Evolutionary conservation across 2,888 invertebrate genomes (phyloP), one percentile per base, ranked within the genome.

Genomic region (Cistogaster globosa): DNA sequence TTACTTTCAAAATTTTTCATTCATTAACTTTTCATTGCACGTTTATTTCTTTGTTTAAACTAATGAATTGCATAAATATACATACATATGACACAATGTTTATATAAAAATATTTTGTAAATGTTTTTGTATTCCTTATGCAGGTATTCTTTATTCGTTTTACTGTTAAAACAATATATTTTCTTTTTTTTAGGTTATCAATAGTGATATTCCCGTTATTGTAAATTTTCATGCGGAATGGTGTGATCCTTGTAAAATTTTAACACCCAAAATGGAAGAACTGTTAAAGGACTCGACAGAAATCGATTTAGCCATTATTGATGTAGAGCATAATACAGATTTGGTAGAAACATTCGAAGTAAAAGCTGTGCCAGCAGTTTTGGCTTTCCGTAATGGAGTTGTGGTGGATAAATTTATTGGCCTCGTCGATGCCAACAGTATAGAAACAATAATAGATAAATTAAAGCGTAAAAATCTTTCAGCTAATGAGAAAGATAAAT

Each of bases 221-320:
- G 97, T 97, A 0, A 97, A 97, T 91, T 97, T 97, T 90, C 97
- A 97, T 90, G 97, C 97, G 0, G 97, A 97, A 88, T 97, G 97
- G 97, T 97, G 97, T 90, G 97, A 97, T 92, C 97, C 97, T 0
- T 97, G 97, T 92, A 97, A 97, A 92, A 96, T 97, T 89, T 93
- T 97, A 16, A 97, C 97, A 0, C 97, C 97, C 2, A 96, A 96
- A 92, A 94, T 97, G 91, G 95, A 95, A 88, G 96, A 96, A 90
- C 92, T 97, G 69, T 94, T 97, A 42, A 95, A 95, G 88, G 95
- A 96, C 1, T 94, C 95, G 69, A 94, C 94, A 11, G 94, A 96
- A 88, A 94, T 97, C 71, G 95, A 97, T 92, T 93, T 97, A 87
- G 97, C 97, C 1, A 95, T 97, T 26, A 95, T 97, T 0, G 96